Base-by-base conservation (phyloP, 1,140 invertebrate species). In the Trichomalopsis sarcophagae region DNA sequence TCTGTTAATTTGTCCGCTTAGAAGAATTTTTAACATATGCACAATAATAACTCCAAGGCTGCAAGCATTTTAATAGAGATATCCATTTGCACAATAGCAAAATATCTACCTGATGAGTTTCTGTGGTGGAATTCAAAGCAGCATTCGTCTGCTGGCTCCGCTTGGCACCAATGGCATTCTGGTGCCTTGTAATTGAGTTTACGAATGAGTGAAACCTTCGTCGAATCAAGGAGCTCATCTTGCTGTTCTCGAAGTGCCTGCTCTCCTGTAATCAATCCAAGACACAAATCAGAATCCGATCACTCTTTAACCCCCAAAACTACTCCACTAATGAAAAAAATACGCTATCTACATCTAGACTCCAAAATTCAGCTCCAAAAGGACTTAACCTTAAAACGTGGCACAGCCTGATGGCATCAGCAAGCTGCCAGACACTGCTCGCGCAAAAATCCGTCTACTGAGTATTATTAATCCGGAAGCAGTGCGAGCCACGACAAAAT, bases 131-230 rank as follows among this genome's bases (percentile, higher is more conserved):
- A 85, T 89, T 91, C 23, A 91, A 83, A 44, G 89, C 89, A 47
- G 89, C 90, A 85, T 88, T 83, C 71, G 89, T 90, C 76, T 91
- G 89, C 83, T 90, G 89, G n/a, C 88, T 73, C 71, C 90, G 87
- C 71, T 87, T 87, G 9, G 86, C 50, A 44, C 81, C 76, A 23
- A 87, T 21, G 7, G 77, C 23, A 76, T 88, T 89, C 50, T 88
- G 87, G 27, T 84, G 73, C 44, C 87, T 83, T 27, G 66, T 68
- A 10, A 88, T 5, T 23, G 82, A 87, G 82, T 87, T 87, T 4
- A 88, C 47, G 50, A 89, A 74, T 9, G 86, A 62, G 21, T 88
- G 84, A 10, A 90, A 89, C 69, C 84, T 89, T 78, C 87, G 87
- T 84, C 88, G 87, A 13, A 91, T 78, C 47, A 91, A 47, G 21